Conservation (phyloP, 2,888 invertebrate species). For the Scrobipalpa costella region DNA sequence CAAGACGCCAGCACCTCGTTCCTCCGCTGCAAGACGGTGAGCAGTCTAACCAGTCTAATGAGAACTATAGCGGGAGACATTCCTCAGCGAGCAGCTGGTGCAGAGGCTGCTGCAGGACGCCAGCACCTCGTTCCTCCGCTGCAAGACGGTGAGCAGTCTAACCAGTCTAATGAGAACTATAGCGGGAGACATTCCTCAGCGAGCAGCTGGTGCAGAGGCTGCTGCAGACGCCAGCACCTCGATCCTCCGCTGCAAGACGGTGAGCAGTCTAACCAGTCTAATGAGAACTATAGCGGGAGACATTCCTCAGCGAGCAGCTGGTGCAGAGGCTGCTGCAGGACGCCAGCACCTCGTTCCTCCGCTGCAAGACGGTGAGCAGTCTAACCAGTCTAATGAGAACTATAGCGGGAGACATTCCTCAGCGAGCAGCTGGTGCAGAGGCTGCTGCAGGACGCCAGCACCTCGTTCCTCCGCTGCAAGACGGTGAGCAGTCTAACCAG, state of each 20-base stretch:
- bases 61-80: constrained; percentile 99
- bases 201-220: constrained; percentile 94
- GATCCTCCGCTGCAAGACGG: constrained; percentile 92
- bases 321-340: constrained; percentile 95
- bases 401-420: constrained; percentile 98
- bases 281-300: constrained; percentile 95
- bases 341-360: constrained; percentile 92
- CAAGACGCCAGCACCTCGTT: constrained; percentile 95
- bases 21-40: constrained; percentile 90
- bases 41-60: constrained; percentile 89
- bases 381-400: constrained; percentile 85
- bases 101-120: constrained; percentile 94
- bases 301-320: constrained; percentile 94
- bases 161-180: constrained; percentile 88
- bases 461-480: constrained; percentile 93
- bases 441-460: constrained; percentile 93
- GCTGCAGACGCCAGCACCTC: constrained; percentile 94
- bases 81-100: constrained; percentile 94
- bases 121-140: constrained; percentile 93
- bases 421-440: constrained; percentile 95
- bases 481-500: constrained; percentile 86
- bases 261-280: constrained; percentile 84
- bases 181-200: constrained; percentile 98
- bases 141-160: constrained; percentile 86
- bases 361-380: constrained; percentile 88